Conservation (phyloP, 1,140 invertebrate species). For the Antheraea mylitta region DNA sequence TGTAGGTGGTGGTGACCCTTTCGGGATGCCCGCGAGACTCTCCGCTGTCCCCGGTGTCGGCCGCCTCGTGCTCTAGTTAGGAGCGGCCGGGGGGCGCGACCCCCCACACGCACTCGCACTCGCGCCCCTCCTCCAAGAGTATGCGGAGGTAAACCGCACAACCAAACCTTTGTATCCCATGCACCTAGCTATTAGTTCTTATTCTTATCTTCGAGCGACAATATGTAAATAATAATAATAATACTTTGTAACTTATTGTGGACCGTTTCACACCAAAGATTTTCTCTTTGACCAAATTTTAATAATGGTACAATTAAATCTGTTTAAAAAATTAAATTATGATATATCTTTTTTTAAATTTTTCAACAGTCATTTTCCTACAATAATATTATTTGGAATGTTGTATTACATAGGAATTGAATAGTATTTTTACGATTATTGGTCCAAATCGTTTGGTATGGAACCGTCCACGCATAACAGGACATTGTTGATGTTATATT, state of each 20-base stretch:
- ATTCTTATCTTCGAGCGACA: conserved; percentile 78
- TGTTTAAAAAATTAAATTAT: too few species aligned
- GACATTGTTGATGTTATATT: conserved; percentile 57
- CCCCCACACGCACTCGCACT: conserved; percentile 73
- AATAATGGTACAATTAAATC: too few species aligned
- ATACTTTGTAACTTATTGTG: conserved; percentile 70
- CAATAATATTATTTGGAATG: too few species aligned
- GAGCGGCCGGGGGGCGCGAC: conserved; percentile 77
- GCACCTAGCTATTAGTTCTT: conserved; percentile 47
- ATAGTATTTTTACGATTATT: conserved; percentile 1
- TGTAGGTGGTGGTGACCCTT: conserved; percentile 89
- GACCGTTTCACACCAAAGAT: conserved; percentile 21
- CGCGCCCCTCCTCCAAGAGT: conserved; percentile 76
- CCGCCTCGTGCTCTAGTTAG: conserved; percentile 94
- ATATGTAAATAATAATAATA: conserved; percentile 80
- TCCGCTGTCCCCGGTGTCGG: conserved; percentile 90
- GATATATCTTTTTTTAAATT: too few species aligned
- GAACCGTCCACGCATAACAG: conserved; percentile 53
- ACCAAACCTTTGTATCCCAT: background rate
- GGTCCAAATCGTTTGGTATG: background rate
- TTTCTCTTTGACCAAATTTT: background rate
- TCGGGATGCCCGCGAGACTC: conserved; percentile 93
- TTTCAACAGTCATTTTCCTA: too few species aligned
- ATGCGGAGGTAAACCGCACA: conserved; percentile 69
- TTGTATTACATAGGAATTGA: conserved; percentile 49